A percentile compares a stretch with the other conserved stretches of the same genome.
Evolutionary conservation across 2,113 vertebrate genomes (phyloP).

Genomic region (Oxyruncus cristatus): DNA sequence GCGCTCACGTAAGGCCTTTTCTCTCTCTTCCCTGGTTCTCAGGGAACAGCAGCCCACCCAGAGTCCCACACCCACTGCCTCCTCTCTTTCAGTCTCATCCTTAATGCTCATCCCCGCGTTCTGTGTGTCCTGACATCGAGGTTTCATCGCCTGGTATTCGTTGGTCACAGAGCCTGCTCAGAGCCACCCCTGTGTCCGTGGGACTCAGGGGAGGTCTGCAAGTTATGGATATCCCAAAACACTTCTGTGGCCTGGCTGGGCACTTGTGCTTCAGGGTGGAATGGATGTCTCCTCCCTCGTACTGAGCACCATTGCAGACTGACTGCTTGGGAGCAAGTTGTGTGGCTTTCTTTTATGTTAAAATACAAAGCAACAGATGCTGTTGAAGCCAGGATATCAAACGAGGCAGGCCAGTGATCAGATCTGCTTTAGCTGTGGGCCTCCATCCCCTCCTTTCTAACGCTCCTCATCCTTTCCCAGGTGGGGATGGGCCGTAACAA

Average conservation of each 20-base stretch:
- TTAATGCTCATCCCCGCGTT: background rate
- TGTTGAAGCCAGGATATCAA: background rate
- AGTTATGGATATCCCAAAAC: background rate
- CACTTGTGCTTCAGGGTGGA: background rate
- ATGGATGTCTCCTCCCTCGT: background rate
- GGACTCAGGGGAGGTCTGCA: background rate
- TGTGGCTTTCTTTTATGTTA: background rate
- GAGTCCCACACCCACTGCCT: background rate
- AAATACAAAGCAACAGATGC: slow-evolving; percentile 3
- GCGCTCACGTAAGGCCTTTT: slow-evolving; percentile 84
- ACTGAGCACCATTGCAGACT: background rate
- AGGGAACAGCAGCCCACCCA: background rate
- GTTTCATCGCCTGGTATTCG: background rate
- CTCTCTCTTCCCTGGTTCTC: background rate
- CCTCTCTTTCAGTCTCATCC: background rate
- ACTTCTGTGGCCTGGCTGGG: background rate
- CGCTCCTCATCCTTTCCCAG: slow-evolving; percentile 53
- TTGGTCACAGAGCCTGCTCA: background rate
- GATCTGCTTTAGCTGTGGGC: background rate
- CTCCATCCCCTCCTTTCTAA: background rate
- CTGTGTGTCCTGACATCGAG: background rate
- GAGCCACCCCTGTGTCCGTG: background rate
- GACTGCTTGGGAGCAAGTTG: background rate
- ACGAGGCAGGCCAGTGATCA: background rate
- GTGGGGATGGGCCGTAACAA: slow-evolving; percentile 91